Base-by-base conservation (phyloP, 1,140 invertebrate species). In the Orchesella cincta region DNA sequence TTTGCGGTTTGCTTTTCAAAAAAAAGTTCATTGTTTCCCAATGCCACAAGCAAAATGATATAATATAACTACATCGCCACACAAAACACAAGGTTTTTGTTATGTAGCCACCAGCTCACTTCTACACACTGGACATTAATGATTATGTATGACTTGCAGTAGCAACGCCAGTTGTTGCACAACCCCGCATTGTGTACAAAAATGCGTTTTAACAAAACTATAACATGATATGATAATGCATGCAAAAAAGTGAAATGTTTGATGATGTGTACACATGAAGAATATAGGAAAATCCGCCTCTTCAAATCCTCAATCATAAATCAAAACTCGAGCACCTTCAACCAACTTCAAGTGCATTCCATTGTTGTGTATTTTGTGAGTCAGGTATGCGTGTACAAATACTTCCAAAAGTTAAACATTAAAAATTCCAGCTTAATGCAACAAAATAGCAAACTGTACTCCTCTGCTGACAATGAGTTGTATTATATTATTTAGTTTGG, bases 281-380 rank as follows among this genome's bases (percentile, higher is more conserved):
- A 57, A 57, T 57, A 5, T 18, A 57, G 23, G 23, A 57, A 20
- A 57, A 75, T 75, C 73, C 73, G 46, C 73, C 73, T 75, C 73
- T 36, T 75, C 20, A 54, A 62, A 57, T 57, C 73, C 36, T 62
- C 73, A 75, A 62, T 62, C 73, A 75, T 75, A 75, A 75, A 75
- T 75, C 73, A 75, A 75, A 75, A 28, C 51, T 57, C 51, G 51
- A 75, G 51, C 57, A 34, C 31, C 57, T 29, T 75, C 51, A n/a
- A 57, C 14, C 12, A 57, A 26, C 52, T 14, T 14, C 52, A 23
- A 57, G 52, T 57, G 52, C 52, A 75, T 75, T 74, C 73, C 39
- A 51, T 36, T 74, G 36, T 52, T 5, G 31, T 51, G 73, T n/a
- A n/a, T n/a, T n/a, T n/a, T n/a, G n/a, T n/a, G n/a, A n/a, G n/a